phyloP scores from a whole-genome alignment of 1,140 invertebrate species.

The Lasioglossum albipes region DNA sequence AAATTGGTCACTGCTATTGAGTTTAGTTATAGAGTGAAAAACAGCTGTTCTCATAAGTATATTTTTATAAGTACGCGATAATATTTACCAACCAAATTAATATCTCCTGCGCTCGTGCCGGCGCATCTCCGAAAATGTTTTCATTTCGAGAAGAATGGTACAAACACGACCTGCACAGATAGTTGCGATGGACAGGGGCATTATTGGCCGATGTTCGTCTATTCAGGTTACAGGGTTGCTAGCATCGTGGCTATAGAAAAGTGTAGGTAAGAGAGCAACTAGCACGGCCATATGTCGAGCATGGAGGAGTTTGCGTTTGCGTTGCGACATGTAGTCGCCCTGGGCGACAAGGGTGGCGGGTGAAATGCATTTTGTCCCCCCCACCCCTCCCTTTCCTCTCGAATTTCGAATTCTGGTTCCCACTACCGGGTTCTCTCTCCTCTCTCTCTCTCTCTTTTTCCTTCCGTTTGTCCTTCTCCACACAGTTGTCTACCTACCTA shows the following conservation, averaged over 20 bases:
- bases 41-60: too few species aligned
- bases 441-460: conserved; percentile 22
- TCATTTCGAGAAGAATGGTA: too few species aligned
- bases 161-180: not conserved
- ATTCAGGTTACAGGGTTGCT: conserved; percentile 6
- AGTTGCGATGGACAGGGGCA: not conserved
- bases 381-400: conserved; percentile 5
- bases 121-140: not conserved
- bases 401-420: conserved; percentile 45
- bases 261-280: conserved; percentile 57
- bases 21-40: too few species aligned
- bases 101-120: too few species aligned
- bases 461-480: conserved; percentile 4
- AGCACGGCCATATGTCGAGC: conserved; percentile 71
- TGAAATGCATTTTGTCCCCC: conserved; percentile 67
- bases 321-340: conserved; percentile 60
- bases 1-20: too few species aligned
- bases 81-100: too few species aligned
- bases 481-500: conserved; percentile 14
- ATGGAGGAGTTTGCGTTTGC: conserved; percentile 61
- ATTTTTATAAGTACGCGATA: too few species aligned
- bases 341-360: conserved; percentile 63
- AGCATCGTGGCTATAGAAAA: conserved; percentile 58
- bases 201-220: not conserved
- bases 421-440: conserved; percentile 1